Evolutionary conservation across 2,113 vertebrate genomes (phyloP), one percentile per base, ranked within the genome.

Genomic region (Petrocephalus zakoni): DNA sequence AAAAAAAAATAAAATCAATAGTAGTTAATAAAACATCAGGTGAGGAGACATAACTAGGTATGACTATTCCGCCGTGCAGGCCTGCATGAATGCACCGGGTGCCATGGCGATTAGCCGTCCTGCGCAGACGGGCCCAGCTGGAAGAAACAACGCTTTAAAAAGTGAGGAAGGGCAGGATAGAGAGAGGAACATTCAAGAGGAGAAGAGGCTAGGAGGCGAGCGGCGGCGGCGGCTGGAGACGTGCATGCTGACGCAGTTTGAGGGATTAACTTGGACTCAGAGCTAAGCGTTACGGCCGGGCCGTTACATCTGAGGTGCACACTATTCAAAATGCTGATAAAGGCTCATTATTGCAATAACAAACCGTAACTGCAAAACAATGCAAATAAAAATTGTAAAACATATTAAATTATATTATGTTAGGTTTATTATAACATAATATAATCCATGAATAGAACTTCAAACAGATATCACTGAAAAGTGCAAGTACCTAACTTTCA

Each of bases 1-100:
- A n/a, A 89, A 94, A 94, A 92, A 93, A 90, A 91, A 42, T 42
- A 97, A 98, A 99, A 99, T 99, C 97, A 98, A 98, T 98, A 97
- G 95, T 94, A 95, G 96, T 98, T 99, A 98, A 98, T 98, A 99
- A 99, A 99, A 99, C 97, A 99, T 99, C 96, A 98, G 97, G 96
- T 96, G 96, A 96, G 95, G 96, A 98, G 97, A 97, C 96, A 97
- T 97, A 97, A 99, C 96, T 96, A 96, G 96, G 96, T 96, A 95
- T 96, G 97, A 98, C 97, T 97, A 97, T 96, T 96, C 95, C 93
- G 94, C 94, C 93, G 95, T 95, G 95, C 94, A 95, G 95, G 95
- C 94, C 96, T 97, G 96, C 96, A 95, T 95, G 96, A 96, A 95
- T 96, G 96, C 96, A 94, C 96, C 94, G 90, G 93, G 95, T 98